phyloP scores from a whole-genome alignment of 2,888 invertebrate species.

The Tineola bisselliella region DNA sequence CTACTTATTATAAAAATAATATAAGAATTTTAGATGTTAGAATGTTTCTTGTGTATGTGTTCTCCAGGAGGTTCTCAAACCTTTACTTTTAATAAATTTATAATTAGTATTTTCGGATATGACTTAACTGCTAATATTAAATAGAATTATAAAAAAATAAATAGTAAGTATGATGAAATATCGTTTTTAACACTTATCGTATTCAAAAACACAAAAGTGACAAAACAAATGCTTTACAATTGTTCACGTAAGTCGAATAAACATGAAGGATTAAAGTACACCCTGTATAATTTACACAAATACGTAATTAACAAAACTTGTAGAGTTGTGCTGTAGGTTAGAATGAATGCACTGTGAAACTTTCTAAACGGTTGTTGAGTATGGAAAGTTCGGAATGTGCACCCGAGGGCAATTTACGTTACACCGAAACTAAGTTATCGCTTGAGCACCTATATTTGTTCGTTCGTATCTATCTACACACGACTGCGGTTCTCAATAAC shows the following conservation, averaged over 20 bases:
- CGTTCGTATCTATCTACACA: neutral
- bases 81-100: too few relatives aligned
- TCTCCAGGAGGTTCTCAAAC: too few relatives aligned
- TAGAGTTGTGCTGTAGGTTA: neutral
- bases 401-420: slow-evolving; percentile 7
- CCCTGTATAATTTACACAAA: neutral
- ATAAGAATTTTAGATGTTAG: too few relatives aligned
- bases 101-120: too few relatives aligned
- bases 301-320: neutral
- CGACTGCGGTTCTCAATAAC: neutral
- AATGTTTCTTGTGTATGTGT: too few relatives aligned
- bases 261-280: neutral
- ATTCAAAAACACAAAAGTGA: too few relatives aligned
- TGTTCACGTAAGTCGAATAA: neutral
- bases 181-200: too few relatives aligned
- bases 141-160: too few relatives aligned
- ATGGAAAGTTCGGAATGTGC: neutral
- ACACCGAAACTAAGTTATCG: neutral
- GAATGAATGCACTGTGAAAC: neutral
- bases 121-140: too few relatives aligned
- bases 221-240: too few relatives aligned
- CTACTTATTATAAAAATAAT: too few relatives aligned
- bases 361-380: neutral
- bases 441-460: neutral
- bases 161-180: too few relatives aligned